Evolutionary conservation across 2,113 vertebrate genomes (phyloP).

Genomic region (Corythaeola cristata): DNA sequence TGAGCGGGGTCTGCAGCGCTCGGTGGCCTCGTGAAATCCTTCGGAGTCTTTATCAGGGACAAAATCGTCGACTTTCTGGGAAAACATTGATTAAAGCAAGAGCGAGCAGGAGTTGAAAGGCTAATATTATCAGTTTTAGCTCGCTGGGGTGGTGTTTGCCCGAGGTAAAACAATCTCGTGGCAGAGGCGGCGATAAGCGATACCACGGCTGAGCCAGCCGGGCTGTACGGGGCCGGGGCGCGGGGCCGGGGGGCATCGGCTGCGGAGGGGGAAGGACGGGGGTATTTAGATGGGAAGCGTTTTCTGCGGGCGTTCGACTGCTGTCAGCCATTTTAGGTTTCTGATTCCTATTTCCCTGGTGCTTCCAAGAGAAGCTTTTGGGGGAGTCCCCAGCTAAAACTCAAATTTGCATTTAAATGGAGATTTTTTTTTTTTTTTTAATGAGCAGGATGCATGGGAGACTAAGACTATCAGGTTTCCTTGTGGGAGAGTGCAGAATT

Average conservation of each 20-base stretch:
- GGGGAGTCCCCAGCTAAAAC: slow-evolving; percentile 75
- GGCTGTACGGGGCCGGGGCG: neutral
- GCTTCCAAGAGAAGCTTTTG: slow-evolving; percentile 65
- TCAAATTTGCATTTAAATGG: slow-evolving; percentile 87
- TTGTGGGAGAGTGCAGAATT: slow-evolving; percentile 68
- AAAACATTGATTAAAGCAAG: neutral
- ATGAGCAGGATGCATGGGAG: slow-evolving; percentile 83
- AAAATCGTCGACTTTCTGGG: neutral
- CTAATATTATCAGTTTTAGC: neutral
- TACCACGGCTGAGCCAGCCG: neutral
- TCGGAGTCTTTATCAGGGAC: neutral
- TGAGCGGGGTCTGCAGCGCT: neutral
- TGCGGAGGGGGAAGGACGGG: neutral
- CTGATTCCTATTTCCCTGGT: slow-evolving; percentile 66
- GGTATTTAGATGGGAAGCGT: neutral
- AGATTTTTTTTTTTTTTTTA: slow-evolving; percentile 74
- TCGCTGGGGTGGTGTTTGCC: neutral
- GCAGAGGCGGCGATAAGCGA: neutral
- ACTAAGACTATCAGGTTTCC: slow-evolving; percentile 80
- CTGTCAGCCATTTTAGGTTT: slow-evolving; percentile 69
- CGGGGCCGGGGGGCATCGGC: neutral
- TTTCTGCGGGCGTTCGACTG: neutral
- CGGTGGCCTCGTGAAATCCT: neutral
- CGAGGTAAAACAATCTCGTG: neutral
- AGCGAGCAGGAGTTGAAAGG: neutral